Base-by-base conservation (phyloP, 2,797 vertebrate species). In the Enteromius anoplus region DNA sequence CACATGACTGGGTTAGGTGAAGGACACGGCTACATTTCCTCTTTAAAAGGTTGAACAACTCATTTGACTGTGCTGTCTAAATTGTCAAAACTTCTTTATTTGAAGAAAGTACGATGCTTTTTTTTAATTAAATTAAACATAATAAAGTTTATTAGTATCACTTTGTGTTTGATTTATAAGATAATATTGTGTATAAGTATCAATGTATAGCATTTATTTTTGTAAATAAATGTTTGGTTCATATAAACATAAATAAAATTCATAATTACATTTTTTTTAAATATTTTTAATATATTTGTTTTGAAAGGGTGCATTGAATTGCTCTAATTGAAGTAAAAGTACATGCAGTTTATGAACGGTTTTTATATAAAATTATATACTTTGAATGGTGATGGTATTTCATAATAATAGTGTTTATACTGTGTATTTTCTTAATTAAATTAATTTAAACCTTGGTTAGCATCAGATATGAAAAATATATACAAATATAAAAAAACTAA, bases 21-120 rank as follows among this genome's bases (percentile, higher is more conserved):
- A 89, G 86, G 87, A 85, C 87, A 85, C 10, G 62, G 81, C 80
- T 77, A 82, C 70, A 75, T 83, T 85, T 83, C 82, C 85, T 76
- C n/a, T 71, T 11, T 23, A 49, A 40, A 37, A 73, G 64, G 80
- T 71, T 75, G 5, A 68, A n/a, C 49, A 65, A 75, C 71, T 75
- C 10, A 42, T 40, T 75, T 71, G 29, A 71, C n/a, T 23, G 8
- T 10, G 0, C 37, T 14, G 65, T 68, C 34, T 21, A 68, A 68
- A 40, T 11, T 42, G 65, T 21, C 65, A 68, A 12, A 68, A 42
- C 65, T 9, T 34, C 15, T 55, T 23, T 37, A 75, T 75, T 34
- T 55, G 7, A 37, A 55, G 23, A 49, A 49, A 19, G 23, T 8
- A 49, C 5, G 23, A 17, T 49, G 14, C 17, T n/a, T 5, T n/a